Evolutionary conservation across 2,888 invertebrate genomes (phyloP).

Genomic region (Mythimna ferrago): DNA sequence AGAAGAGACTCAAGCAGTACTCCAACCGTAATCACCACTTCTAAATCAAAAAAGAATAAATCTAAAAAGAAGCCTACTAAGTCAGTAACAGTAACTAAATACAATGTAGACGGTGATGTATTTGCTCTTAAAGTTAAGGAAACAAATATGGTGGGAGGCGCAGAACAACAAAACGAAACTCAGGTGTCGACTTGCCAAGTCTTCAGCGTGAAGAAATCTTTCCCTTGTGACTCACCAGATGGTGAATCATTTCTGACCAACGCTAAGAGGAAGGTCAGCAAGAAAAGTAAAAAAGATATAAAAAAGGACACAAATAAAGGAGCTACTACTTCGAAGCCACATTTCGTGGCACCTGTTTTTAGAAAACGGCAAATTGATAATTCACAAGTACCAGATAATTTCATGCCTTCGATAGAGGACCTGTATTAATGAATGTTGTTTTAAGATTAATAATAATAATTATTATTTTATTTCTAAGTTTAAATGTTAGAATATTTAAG

Average conservation of each 20-base stretch:
- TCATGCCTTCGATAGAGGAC: constrained; percentile 80
- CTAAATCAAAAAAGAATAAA: constrained; percentile 64
- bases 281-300: constrained; percentile 71
- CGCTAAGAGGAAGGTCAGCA: constrained; percentile 70
- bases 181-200: constrained; percentile 71
- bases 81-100: constrained; percentile 77
- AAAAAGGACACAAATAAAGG: constrained; percentile 47
- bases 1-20: constrained; percentile 63
- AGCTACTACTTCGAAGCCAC: constrained; percentile 45
- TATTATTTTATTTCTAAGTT: neutral
- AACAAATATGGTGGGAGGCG: constrained; percentile 43
- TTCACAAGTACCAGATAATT: constrained; percentile 75
- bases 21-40: constrained; percentile 13
- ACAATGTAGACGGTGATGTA: constrained; percentile 73
- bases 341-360: constrained; percentile 60
- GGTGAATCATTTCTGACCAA: constrained; percentile 70
- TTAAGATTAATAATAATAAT: neutral
- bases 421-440: constrained; percentile 56
- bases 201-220: constrained; percentile 77
- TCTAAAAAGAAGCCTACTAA: constrained; percentile 65
- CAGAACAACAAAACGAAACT: constrained; percentile 54
- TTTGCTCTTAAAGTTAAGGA: constrained; percentile 82
- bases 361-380: constrained; percentile 76
- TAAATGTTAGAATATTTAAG: constrained; percentile 18
- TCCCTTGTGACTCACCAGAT: constrained; percentile 75